Evolutionary conservation across 2,888 invertebrate genomes (phyloP), one percentile per base, ranked within the genome.

Genomic region (Cinara cedri): DNA sequence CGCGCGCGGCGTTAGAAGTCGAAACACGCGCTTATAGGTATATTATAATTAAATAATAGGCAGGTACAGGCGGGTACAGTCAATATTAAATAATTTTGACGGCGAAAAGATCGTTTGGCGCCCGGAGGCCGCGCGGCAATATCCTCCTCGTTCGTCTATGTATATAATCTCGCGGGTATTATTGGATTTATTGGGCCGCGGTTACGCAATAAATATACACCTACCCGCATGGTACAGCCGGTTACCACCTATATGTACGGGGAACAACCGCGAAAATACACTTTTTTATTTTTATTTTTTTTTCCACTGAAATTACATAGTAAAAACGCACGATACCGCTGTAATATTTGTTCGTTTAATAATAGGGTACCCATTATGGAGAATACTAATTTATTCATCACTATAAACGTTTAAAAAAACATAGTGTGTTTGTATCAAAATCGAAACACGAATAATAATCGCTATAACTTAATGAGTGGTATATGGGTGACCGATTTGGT

Each of bases 191-290:
- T 66, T 60, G 57, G 68, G 16, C 68, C 60, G 76, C 66, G 49
- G 76, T 76, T 76, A 76, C 76, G 76, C 76, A 76, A 49, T 76
- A 76, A 76, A 66, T 76, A 76, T 66, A 66, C 16, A 72, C n/a
- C n/a, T n/a, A n/a, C n/a, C n/a, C n/a, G n/a, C n/a, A n/a, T n/a
- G n/a, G n/a, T n/a, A n/a, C n/a, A n/a, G n/a, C n/a, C n/a, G n/a
- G n/a, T n/a, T n/a, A n/a, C n/a, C n/a, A n/a, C n/a, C n/a, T n/a
- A n/a, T n/a, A n/a, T n/a, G n/a, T n/a, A n/a, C n/a, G 19, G 14
- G 49, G 8, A 24, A 55, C 19, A 34, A 11, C 54, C 26, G 14
- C 19, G 13, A 44, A 60, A 55, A 63, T 16, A 46, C 21, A 16
- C 49, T 74, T 51, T 72, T 63, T 49, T 16, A 70, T 34, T 4